A percentile compares a stretch with the other conserved stretches of the same genome.
phyloP scores from a whole-genome alignment of 2,113 vertebrate genomes.

The Pachyramphus minor region DNA sequence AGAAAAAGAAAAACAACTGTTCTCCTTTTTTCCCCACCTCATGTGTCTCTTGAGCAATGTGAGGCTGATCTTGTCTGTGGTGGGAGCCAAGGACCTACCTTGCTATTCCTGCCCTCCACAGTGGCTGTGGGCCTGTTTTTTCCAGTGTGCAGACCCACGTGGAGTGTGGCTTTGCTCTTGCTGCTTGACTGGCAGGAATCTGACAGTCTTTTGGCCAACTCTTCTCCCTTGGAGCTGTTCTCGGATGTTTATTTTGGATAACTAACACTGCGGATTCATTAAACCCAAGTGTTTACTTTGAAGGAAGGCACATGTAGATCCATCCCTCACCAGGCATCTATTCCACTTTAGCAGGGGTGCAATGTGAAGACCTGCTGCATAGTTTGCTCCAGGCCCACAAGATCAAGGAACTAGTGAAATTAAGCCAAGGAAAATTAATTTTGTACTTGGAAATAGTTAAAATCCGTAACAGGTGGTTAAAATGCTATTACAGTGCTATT shows the following conservation, averaged over 20 bases:
- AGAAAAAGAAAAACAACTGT: background rate
- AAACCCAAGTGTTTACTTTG: background rate
- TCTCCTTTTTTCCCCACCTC: background rate
- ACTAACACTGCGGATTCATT: background rate
- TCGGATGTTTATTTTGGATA: background rate
- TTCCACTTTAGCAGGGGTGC: background rate
- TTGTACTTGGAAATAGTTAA: background rate
- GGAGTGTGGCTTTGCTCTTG: background rate
- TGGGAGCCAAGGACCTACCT: background rate
- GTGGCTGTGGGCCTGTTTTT: background rate
- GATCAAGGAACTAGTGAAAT: background rate
- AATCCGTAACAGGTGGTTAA: background rate
- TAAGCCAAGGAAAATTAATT: background rate
- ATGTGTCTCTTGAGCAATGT: background rate
- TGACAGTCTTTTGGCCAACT: background rate
- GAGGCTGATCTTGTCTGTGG: background rate
- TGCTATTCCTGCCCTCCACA: background rate
- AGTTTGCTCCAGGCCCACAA: background rate
- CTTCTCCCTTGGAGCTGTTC: background rate
- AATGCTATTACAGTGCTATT: rapidly evolving
- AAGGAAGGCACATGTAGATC: background rate
- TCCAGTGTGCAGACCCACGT: rapidly evolving
- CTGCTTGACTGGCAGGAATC: background rate
- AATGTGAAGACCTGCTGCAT: background rate
- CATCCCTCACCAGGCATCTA: background rate